A percentile compares a stretch with the other conserved stretches of the same genome.
phyloP scores from a whole-genome alignment of 2,797 vertebrate species.

The Sebastes baramenuke region DNA sequence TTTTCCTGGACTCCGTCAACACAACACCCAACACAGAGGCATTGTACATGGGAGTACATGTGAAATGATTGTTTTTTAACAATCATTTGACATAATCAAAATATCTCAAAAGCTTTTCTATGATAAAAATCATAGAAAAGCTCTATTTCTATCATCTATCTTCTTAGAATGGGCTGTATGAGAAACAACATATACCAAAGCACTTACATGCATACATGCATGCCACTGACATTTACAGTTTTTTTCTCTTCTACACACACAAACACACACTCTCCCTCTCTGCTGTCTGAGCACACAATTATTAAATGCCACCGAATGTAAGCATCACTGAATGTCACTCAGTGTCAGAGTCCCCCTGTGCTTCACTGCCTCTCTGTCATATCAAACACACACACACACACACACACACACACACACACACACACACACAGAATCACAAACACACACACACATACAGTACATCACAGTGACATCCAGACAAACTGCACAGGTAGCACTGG shows the following conservation, averaged over 20 bases:
- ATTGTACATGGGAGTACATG: too few species aligned
- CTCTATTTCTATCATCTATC: background rate
- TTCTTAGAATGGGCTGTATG: background rate
- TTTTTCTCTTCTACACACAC: background rate
- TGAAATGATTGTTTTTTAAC: background rate
- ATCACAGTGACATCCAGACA: too few species aligned
- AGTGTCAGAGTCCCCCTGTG: background rate
- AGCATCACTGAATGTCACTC: background rate
- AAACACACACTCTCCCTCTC: background rate
- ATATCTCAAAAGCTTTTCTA: too few species aligned
- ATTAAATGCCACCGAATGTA: background rate
- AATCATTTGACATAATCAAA: background rate
- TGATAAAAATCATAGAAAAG: too few species aligned
- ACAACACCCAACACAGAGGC: too few species aligned
- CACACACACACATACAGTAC: background rate
- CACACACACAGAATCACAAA: background rate
- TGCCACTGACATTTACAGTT: background rate
- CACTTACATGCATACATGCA: background rate
- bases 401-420: background rate
- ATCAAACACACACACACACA: background rate
- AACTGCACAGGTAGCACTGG: background rate
- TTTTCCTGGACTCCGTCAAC: too few species aligned
- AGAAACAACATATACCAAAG: background rate
- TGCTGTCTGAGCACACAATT: background rate
- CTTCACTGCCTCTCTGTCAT: background rate